These are phyloP conservation scores for Chrysolina haemoptera DNA, from an alignment of 2,888 invertebrate species.

Conservation along the genomic window DNA sequence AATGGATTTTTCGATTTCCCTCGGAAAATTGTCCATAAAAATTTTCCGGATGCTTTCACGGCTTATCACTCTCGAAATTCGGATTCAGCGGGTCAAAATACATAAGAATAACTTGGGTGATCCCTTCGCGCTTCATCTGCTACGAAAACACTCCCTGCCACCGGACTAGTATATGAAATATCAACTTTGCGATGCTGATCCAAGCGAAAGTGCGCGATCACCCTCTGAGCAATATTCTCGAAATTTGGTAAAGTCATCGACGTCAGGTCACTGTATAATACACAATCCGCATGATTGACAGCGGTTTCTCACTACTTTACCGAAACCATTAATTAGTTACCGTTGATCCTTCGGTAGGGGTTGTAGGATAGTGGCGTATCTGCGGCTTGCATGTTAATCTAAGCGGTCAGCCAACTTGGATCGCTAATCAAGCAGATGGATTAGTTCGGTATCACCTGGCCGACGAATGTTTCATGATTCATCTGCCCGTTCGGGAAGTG, in stretches of 20 bases:
- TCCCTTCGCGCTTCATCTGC: too few species aligned
- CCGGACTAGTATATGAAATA: too few species aligned
- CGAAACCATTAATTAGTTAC: constrained; percentile 16
- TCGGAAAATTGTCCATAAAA: too few species aligned
- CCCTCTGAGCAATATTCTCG: too few species aligned
- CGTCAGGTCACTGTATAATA: neutral
- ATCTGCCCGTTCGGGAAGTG: constrained; percentile 49
- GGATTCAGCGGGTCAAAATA: too few species aligned
- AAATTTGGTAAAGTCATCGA: neutral
- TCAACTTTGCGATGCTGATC: neutral
- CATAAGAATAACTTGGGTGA: too few species aligned
- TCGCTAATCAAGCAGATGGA: constrained; percentile 59
- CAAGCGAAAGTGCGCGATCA: neutral
- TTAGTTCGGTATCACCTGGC: constrained; percentile 58
- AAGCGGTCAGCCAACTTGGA: constrained; percentile 41
- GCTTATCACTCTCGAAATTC: too few species aligned
- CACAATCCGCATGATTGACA: neutral
- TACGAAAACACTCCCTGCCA: too few species aligned
- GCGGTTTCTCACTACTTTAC: constrained; percentile 21
- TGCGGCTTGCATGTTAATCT: constrained; percentile 23
- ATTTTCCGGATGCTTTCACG: too few species aligned
- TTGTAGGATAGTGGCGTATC: constrained; percentile 9
- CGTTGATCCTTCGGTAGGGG: constrained; percentile 6
- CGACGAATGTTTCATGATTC: constrained; percentile 61
- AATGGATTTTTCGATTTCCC: too few species aligned